Evolutionary conservation across 2,113 vertebrate genomes (phyloP), one percentile per base, ranked within the genome.

Genomic region (Prunella himalayana): DNA sequence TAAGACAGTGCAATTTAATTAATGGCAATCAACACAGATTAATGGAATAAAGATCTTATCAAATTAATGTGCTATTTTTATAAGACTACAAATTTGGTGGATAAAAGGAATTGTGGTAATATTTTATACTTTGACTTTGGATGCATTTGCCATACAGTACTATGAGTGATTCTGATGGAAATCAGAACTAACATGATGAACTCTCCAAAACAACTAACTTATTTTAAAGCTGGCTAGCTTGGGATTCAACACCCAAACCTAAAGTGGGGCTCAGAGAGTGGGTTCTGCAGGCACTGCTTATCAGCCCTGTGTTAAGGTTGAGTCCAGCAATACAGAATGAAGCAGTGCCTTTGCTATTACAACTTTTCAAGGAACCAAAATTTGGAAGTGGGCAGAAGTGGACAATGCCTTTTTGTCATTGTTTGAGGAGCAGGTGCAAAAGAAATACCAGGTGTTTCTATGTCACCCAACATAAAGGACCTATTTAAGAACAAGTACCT

Each of bases 1-100:
- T 95, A 94, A 95, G 95, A 88, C 76, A 93, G 68, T 81, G 72
- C 60, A 83, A 93, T 97, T 97, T 95, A 97, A 97, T 96, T 97
- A 96, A 96, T 88, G 56, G 42, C 88, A 96, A 94, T 97, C 95
- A 94, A 83, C 85, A 86, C 49, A 92, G 79, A 92, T 82, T 95
- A 93, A 94, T 95, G 60, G 76, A 97, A 95, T 68, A 96, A 94
- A 92, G 93, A 95, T 96, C 76, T 96, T 94, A 96, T 96, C 79
- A 90, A 88, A 94, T 88, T 90, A 96, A 96, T 81, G 69, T 33
- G 44, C 79, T 96, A 91, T 96, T 95, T 97, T 94, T 93, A 78
- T 84, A 85, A 60, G 76, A 83, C 37, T 95, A 86, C 44, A 93
- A 78, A 92, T 96, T 71, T 86, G 72, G 82, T 92, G 82, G 51